Evolutionary conservation across 2,113 vertebrate genomes (phyloP).

Genomic region (Aramus guarauna): DNA sequence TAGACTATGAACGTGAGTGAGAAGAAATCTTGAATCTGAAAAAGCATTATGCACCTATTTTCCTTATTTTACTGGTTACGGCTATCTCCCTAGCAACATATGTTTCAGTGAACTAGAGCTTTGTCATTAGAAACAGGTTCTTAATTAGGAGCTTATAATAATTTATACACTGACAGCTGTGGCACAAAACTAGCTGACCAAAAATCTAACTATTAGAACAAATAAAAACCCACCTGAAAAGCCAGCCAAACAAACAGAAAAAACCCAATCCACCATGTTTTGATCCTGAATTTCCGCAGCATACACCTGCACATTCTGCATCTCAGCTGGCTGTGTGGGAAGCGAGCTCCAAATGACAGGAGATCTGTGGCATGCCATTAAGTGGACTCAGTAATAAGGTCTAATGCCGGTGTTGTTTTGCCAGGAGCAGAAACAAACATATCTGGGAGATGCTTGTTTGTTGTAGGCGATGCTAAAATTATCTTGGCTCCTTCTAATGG

Average conservation of each 20-base stretch:
- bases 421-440: slow-evolving; percentile 21
- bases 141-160: slow-evolving; percentile 60
- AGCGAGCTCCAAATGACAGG: not conserved
- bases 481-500: slow-evolving; percentile 9
- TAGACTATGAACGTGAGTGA: not conserved
- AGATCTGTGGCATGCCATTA: not conserved
- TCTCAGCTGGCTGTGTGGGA: not conserved
- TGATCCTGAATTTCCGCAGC: not conserved
- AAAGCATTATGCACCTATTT: not conserved
- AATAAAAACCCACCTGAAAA: not conserved
- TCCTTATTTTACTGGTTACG: not conserved
- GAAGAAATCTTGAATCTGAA: not conserved
- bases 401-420: not conserved
- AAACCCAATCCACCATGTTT: not conserved
- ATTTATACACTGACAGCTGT: slow-evolving; percentile 43
- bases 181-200: slow-evolving; percentile 17
- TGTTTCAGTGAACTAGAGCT: slow-evolving; percentile 27
- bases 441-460: not conserved
- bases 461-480: slow-evolving; percentile 30
- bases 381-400: not conserved
- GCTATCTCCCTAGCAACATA: slow-evolving; percentile 38
- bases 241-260: not conserved
- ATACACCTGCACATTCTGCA: not conserved
- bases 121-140: slow-evolving; percentile 49
- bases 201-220: not conserved